A percentile compares a stretch with the other conserved stretches of the same genome.
These are phyloP conservation scores for Chirona hameri DNA, from an alignment of 2,888 invertebrate genomes.

Conservation along the genomic window DNA sequence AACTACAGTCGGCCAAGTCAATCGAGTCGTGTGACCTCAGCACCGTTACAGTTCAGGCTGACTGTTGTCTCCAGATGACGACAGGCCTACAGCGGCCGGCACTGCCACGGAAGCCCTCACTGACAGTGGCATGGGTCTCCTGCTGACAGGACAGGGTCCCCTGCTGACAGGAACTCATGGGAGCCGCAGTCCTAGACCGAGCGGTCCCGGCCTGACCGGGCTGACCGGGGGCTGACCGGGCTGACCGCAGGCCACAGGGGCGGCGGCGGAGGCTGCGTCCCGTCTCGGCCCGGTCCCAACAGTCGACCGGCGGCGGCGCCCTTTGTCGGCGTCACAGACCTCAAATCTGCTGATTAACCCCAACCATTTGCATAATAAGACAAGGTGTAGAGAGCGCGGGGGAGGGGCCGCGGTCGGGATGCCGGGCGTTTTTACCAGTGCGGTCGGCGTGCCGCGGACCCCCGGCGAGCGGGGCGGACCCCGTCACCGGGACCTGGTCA, in stretches of 20 bases:
- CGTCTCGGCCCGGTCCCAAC: not conserved
- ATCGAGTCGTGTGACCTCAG: too few relatives aligned
- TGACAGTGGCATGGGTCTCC: too few relatives aligned
- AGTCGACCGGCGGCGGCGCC: not conserved
- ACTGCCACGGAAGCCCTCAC: too few relatives aligned
- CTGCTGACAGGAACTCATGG: too few relatives aligned
- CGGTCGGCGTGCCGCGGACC: not conserved
- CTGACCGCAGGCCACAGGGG: not conserved
- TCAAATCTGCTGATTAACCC: constrained; percentile 31
- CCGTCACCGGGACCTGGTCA: too few relatives aligned
- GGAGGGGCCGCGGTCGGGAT: not conserved
- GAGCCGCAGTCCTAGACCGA: too few relatives aligned
- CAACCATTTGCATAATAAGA: constrained; percentile 28
- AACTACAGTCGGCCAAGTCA: too few relatives aligned
- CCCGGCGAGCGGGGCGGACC: not conserved
- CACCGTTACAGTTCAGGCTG: too few relatives aligned
- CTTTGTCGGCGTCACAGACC: constrained; percentile 26
- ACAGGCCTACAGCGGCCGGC: too few relatives aligned
- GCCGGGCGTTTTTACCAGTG: constrained; percentile 9
- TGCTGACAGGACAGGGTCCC: too few relatives aligned
- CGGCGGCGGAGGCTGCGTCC: not conserved
- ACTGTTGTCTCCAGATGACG: too few relatives aligned
- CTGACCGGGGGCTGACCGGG: not conserved
- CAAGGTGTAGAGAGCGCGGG: constrained; percentile 23
- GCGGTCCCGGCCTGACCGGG: too few relatives aligned